Percentiles rank a stretch among this genome's conserved stretches.
phyloP scores from a whole-genome alignment of 2,113 vertebrate species.

The Scomber colias region DNA sequence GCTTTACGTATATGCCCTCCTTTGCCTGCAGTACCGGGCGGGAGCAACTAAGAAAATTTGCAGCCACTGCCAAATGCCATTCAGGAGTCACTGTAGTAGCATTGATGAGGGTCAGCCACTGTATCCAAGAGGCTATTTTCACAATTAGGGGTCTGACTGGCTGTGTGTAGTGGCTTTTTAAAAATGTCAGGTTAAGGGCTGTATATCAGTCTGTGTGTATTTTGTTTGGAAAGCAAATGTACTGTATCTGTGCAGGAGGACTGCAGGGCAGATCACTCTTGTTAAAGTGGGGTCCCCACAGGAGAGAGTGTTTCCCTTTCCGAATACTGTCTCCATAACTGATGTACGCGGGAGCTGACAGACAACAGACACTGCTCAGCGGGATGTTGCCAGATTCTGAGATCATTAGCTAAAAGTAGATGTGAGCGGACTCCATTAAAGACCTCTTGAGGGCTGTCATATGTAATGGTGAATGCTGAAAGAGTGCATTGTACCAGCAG shows the following conservation, averaged over 20 bases:
- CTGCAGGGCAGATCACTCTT: conserved; percentile 29
- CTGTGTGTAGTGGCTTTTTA: conserved; percentile 39
- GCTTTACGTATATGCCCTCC: conserved; percentile 12
- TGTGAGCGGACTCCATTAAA: conserved; percentile 42
- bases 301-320: conserved; percentile 53
- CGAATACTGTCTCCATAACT: conserved; percentile 49
- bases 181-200: conserved; percentile 41
- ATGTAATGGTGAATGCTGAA: conserved; percentile 35
- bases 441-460: conserved; percentile 15
- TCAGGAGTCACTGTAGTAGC: conserved; percentile 11
- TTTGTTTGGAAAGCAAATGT: conserved; percentile 12
- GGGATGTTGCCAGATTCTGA: conserved; percentile 61
- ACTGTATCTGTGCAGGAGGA: conserved; percentile 4
- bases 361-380: conserved; percentile 49
- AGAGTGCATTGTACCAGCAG: conserved; percentile 25
- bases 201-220: conserved; percentile 25
- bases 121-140: conserved; percentile 46
- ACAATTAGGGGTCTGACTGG: conserved; percentile 38
- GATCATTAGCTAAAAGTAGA: conserved; percentile 68
- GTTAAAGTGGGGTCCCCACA: conserved; percentile 36
- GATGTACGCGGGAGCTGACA: conserved; percentile 59
- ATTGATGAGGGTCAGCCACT: conserved; percentile 49
- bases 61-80: conserved; percentile 36
- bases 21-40: background rate
- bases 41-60: conserved; percentile 15